phyloP scores from a whole-genome alignment of 2,797 vertebrate genomes.

The Sphaeramia orbicularis region DNA sequence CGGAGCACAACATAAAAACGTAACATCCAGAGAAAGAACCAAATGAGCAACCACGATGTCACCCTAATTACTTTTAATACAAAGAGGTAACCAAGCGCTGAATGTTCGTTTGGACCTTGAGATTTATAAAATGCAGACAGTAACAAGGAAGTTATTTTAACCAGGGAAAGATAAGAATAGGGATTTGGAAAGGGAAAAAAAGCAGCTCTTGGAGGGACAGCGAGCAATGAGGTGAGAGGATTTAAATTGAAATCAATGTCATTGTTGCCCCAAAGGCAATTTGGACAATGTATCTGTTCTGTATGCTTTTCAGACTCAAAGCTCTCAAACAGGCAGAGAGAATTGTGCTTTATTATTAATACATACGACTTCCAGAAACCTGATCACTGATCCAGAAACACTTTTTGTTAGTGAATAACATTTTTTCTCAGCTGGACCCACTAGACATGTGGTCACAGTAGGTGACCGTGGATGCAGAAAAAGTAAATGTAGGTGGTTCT shows the following conservation, averaged over 20 bases:
- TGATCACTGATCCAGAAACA: conserved; percentile 21
- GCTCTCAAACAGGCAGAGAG: conserved; percentile 35
- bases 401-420: conserved; percentile 32
- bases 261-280: conserved; percentile 56
- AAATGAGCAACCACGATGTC: conserved; percentile 42
- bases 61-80: conserved; percentile 71
- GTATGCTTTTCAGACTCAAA: conserved; percentile 51
- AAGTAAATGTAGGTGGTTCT: not conserved
- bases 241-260: conserved; percentile 64
- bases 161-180: conserved; percentile 32
- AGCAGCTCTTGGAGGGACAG: conserved; percentile 33
- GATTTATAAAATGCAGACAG: conserved; percentile 51
- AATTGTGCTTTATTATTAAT: conserved; percentile 44
- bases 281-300: conserved; percentile 48
- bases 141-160: conserved; percentile 42
- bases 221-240: conserved; percentile 38
- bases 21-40: conserved; percentile 50
- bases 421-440: conserved; percentile 34
- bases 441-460: not conserved
- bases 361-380: conserved; percentile 28
- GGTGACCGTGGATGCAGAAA: not conserved
- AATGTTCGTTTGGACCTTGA: conserved; percentile 63
- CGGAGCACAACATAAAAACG: conserved; percentile 68
- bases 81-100: conserved; percentile 64
- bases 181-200: conserved; percentile 34